Evolutionary conservation across 1,140 invertebrate species (phyloP).

Genomic region (Drosophila ironensis): DNA sequence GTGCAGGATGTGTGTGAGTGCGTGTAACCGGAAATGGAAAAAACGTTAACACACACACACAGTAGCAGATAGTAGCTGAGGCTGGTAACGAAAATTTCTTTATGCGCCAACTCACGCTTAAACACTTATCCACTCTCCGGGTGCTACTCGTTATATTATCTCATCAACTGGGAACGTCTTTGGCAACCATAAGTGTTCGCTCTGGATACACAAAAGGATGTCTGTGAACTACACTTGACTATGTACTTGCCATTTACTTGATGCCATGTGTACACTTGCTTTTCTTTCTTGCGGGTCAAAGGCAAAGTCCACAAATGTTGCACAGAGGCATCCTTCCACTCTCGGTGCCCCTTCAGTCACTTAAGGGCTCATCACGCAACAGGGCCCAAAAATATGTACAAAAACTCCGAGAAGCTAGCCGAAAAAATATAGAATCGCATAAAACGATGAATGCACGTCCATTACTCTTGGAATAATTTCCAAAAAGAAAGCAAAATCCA

Average conservation of each 20-base stretch:
- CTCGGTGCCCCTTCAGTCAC: conserved; percentile 11
- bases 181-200: conserved; percentile 56
- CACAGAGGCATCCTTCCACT: conserved; percentile 35
- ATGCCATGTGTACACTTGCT: not conserved
- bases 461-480: conserved; percentile 31
- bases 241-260: conserved; percentile 60
- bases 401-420: conserved; percentile 50
- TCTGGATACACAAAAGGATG: conserved; percentile 29
- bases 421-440: conserved; percentile 29
- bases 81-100: conserved; percentile 69
- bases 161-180: conserved; percentile 70
- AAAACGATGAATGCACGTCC: conserved; percentile 30
- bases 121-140: conserved; percentile 75
- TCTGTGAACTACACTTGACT: conserved; percentile 47
- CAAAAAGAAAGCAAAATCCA: conserved; percentile 25
- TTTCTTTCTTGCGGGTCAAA: conserved; percentile 46
- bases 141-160: conserved; percentile 74
- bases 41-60: conserved; percentile 43
- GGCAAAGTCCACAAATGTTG: conserved; percentile 68
- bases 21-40: conserved; percentile 69
- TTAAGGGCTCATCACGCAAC: conserved; percentile 64
- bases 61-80: too few relatives aligned
- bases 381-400: too few relatives aligned
- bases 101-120: conserved; percentile 72
- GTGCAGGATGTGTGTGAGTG: conserved; percentile 22